Evolutionary conservation across 2,113 vertebrate species (phyloP), one percentile per base, ranked within the genome.

Genomic region (Rhinoderma darwinii): DNA sequence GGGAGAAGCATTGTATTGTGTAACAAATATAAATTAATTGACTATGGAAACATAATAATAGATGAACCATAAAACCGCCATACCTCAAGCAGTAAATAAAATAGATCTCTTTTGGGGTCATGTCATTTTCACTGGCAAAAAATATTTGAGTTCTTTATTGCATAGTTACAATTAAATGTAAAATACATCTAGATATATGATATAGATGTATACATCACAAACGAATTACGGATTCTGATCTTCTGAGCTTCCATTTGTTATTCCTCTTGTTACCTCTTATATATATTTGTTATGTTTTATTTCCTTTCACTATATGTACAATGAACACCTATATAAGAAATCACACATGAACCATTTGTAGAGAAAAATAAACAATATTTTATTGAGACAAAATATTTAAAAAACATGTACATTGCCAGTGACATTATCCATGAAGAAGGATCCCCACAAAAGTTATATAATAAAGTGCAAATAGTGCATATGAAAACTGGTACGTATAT

Each of bases 51-150:
- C 89, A 92, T 94, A 94, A 95, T 93, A 94, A 93, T 92, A 92
- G 93, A 94, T 89, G 94, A 95, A 92, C 93, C 94, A 90, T 93
- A 92, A 92, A 91, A 92, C 90, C 91, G 84, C 93, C 92, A 92
- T 92, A 92, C 92, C 94, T 94, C 94, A 93, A 94, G 94, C 93
- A 94, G 91, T 90, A 93, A 91, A 92, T 96, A 93, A 95, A 94
- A 37, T 84, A 54, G 70, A 74, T 74, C 54, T 61, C 56, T 81
- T 81, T 8, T 77, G 18, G 54, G 37, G 39, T 22, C 43, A 77
- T 77, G 27, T 77, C 66, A 77, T 81, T 63, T 81, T 81, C 35
- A 43, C 54, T 63, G 41, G 78, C 56, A 81, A 61, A 41, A 66
- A 81, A 81, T 81, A 59, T 81, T 81, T 61, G 32, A 25, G 30